These are phyloP conservation scores for Coreoperca whiteheadi DNA, from an alignment of 2,113 vertebrate species.

Conservation along the genomic window DNA sequence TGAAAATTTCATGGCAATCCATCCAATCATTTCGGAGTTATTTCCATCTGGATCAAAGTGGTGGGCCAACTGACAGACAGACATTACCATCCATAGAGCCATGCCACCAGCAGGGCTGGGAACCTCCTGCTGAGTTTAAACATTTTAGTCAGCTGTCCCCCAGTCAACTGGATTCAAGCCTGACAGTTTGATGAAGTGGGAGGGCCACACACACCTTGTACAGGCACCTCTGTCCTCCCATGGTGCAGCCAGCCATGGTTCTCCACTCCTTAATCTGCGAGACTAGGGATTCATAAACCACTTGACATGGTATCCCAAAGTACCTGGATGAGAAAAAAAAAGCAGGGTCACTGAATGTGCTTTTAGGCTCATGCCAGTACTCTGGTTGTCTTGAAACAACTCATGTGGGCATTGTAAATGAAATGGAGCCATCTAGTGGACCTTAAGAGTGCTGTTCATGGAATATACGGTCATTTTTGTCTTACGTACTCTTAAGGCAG, in stretches of 20 bases:
- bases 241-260: constrained; percentile 69
- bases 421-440: constrained; percentile 53
- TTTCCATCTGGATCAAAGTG: too few relatives aligned
- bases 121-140: too few relatives aligned
- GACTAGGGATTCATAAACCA: constrained; percentile 76
- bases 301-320: constrained; percentile 77
- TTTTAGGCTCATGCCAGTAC: not conserved
- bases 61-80: too few relatives aligned
- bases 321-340: constrained; percentile 73
- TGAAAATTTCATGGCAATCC: too few relatives aligned
- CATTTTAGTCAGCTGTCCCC: too few relatives aligned
- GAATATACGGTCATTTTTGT: not conserved
- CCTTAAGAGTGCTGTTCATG: not conserved
- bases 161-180: too few relatives aligned
- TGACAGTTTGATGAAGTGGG: too few relatives aligned
- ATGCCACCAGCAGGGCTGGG: too few relatives aligned
- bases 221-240: constrained; percentile 81
- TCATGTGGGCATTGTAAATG: not conserved
- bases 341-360: not conserved
- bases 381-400: not conserved
- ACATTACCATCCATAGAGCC: too few relatives aligned
- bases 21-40: too few relatives aligned
- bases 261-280: constrained; percentile 83
- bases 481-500: not conserved
- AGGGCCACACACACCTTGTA: constrained; percentile 75